Base-by-base conservation (phyloP, 2,888 invertebrate species). In the Blastobasis adustella region DNA sequence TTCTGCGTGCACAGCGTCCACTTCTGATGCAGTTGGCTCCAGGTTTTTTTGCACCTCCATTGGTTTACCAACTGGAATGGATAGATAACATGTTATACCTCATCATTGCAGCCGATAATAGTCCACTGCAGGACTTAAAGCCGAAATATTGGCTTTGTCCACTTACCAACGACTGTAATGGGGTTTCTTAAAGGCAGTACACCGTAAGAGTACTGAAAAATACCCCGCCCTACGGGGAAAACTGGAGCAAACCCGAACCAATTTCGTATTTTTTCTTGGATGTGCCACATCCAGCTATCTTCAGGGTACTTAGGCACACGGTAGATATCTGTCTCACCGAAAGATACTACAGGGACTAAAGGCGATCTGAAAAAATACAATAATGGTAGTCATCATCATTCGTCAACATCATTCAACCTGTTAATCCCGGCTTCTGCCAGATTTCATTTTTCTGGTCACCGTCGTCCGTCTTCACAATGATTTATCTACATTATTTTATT, bases 121-220 rank as follows among this genome's bases (percentile, higher is more conserved):
- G 23, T 23, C 23, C 23, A 23, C 23, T 23, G 23, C 23, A 23
- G 23, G 23, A 23, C 23, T 23, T 23, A 23, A 23, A 3, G 23
- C 23, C 23, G 1, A 23, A 23, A 23, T 23, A 23, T 23, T 23
- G 23, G 23, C 23, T 23, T 23, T 23, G 23, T 23, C 23, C 23
- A 88, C 93, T 91, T 79, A 97, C 97, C 95, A 65, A 98, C 96
- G 63, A 96, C 95, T 41, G 93, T 92, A 45, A 99, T 91, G 2
- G 95, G 95, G 55, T 89, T 90, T 41, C 98, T 90, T 46, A 92
- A 90, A 0, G 98, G 98, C 51, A 98, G 79, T 6, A 97, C 77
- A 0, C 98, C 98, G 71, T 94, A 95, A 0, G 92, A 92, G 71
- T 98, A 98, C 74, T 98, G 98, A 72, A 98, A 96, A 54, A 98